Percentiles rank a stretch among this genome's conserved stretches.
These are phyloP conservation scores for Neocloeon triangulifer DNA, from an alignment of 1,140 invertebrate genomes.

Conservation along the genomic window DNA sequence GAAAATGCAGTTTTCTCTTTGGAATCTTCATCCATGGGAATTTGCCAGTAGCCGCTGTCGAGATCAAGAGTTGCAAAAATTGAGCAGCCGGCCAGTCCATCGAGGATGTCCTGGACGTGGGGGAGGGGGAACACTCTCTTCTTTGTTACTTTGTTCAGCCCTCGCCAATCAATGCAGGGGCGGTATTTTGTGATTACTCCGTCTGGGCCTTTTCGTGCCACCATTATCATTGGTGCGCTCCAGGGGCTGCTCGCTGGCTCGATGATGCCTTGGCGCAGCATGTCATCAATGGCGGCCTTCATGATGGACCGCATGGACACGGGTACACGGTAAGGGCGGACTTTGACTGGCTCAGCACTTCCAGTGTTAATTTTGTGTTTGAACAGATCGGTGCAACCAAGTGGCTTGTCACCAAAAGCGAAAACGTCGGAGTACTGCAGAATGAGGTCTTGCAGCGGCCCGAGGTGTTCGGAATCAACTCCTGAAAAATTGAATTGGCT, in stretches of 20 bases:
- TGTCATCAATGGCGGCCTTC: not conserved
- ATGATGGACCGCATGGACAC: not conserved
- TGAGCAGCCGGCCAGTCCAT: slow-evolving; percentile 1
- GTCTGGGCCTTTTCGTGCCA: not conserved
- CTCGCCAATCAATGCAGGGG: slow-evolving; percentile 4
- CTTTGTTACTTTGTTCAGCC: slow-evolving; percentile 1
- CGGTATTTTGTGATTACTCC: not conserved
- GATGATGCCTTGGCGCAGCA: not conserved
- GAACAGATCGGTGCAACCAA: not conserved
- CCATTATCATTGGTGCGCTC: not conserved
- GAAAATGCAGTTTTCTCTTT: too few species aligned
- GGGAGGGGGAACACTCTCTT: slow-evolving; percentile 6
- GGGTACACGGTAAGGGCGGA: not conserved
- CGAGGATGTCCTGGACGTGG: slow-evolving; percentile 1
- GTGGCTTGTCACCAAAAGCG: not conserved
- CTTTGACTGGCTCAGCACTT: not conserved
- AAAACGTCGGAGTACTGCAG: not conserved
- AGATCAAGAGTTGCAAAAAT: slow-evolving; percentile 6
- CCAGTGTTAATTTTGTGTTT: not conserved
- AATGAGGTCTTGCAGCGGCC: not conserved
- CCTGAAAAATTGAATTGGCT: not conserved
- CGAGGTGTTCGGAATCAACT: not conserved
- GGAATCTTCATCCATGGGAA: slow-evolving; percentile 3
- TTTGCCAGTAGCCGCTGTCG: slow-evolving; percentile 7
- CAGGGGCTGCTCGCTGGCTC: not conserved